Evolutionary conservation across 2,888 invertebrate species (phyloP), one percentile per base, ranked within the genome.

Genomic region (Corbicula japonica): DNA sequence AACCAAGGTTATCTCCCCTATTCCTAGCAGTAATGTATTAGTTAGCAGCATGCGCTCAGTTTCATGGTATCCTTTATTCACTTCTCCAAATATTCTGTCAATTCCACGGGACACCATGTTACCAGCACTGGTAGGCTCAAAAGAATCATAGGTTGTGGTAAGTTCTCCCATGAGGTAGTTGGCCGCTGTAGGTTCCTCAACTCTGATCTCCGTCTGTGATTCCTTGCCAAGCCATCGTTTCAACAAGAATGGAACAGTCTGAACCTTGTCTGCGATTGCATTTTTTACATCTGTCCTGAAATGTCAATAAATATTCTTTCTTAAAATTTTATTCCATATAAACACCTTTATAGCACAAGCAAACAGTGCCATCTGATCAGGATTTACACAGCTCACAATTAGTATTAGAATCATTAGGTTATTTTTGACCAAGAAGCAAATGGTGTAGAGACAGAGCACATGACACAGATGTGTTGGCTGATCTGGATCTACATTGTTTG

Each of bases 31-130:
- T 83, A 96, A 95, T 61, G 97, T 96, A 21, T 97, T 97, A 89
- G 96, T 96, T 0, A 97, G 94, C 4, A 98, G 94, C 95, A 98
- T 96, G 93, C 96, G 96, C 92, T 98, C 98, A 60, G 97, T 97
- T 6, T 97, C 96, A 93, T 98, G 97, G 28, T 97, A 94, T 0
- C 98, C 98, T 79, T 97, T 95, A 90, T 97, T 96, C 0, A 92
- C 95, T 23, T 97, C 96, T 23, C 97, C 97, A 86, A 96, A 96
- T 91, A 98, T 96, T 93, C 97, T 97, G 1, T 97, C 97, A 95
- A 97, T 96, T 28, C 97, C 95, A 89, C 96, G 96, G 93, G 97
- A 96, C 0, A 72, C 0, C 80, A 96, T 95, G 52, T 97, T 95
- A 10, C 96, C 96, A 2, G 96, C 95, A 0, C 96, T 95, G 87